These are phyloP conservation scores for Ctenopoma multispine DNA, from an alignment of 2,797 vertebrate species.

Conservation along the genomic window DNA sequence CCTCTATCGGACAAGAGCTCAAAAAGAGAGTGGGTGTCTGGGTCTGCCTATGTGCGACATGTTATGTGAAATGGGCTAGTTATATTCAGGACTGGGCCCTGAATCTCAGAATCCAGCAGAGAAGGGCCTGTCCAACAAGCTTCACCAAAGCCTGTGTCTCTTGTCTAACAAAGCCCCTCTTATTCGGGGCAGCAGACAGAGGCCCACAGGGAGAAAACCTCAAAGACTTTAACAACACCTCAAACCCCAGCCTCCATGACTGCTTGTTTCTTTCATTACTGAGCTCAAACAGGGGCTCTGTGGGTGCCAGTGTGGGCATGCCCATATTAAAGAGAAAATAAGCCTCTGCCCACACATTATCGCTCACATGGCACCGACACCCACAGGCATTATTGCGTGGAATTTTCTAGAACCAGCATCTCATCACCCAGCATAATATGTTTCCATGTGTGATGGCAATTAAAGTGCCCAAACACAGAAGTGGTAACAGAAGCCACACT, in stretches of 20 bases:
- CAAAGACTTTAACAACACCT: slow-evolving; percentile 85
- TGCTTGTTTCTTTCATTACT: slow-evolving; percentile 81
- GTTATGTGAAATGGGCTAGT: slow-evolving; percentile 51
- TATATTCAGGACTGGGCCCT: slow-evolving; percentile 51
- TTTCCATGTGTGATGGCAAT: slow-evolving; percentile 82
- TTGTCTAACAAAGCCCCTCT: slow-evolving; percentile 81
- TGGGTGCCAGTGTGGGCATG: slow-evolving; percentile 80
- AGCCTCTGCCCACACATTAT: slow-evolving; percentile 83
- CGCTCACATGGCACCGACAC: slow-evolving; percentile 80
- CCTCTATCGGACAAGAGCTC: slow-evolving; percentile 35
- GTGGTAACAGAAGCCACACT: slow-evolving; percentile 73
- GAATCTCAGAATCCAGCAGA: slow-evolving; percentile 67
- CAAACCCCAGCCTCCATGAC: slow-evolving; percentile 78
- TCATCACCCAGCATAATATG: slow-evolving; percentile 76
- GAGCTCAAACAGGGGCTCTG: slow-evolving; percentile 78
- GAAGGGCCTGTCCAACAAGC: slow-evolving; percentile 72
- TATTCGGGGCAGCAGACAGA: slow-evolving; percentile 79
- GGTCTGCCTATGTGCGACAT: slow-evolving; percentile 36
- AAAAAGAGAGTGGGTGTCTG: slow-evolving; percentile 19
- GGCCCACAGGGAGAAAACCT: slow-evolving; percentile 81
- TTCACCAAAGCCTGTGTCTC: slow-evolving; percentile 71
- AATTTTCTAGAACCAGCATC: slow-evolving; percentile 80
- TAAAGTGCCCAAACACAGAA: slow-evolving; percentile 73
- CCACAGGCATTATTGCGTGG: slow-evolving; percentile 80
- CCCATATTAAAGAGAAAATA: slow-evolving; percentile 81